Conservation (phyloP, 1,140 invertebrate genomes). For the Campoletis sonorensis region DNA sequence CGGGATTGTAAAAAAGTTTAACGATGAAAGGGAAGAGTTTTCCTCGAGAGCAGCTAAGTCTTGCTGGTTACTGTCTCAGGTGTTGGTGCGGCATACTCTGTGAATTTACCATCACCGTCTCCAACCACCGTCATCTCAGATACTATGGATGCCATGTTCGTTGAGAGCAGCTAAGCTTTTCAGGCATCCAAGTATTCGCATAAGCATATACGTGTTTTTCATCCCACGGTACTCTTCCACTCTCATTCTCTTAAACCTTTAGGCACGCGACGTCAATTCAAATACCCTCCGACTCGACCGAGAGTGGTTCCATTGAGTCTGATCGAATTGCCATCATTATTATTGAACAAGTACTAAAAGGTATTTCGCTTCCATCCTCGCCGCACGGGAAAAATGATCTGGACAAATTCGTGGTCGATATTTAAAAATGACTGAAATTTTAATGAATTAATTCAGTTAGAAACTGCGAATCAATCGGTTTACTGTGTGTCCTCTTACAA, state of each 20-base stretch:
- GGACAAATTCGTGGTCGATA: no score
- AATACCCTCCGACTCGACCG: background rate
- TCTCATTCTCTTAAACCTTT: background rate
- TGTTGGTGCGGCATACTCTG: background rate
- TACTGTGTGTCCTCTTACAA: no score
- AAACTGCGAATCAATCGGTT: no score
- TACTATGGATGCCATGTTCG: background rate
- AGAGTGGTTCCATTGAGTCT: background rate
- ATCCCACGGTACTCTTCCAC: background rate
- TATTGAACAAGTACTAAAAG: background rate
- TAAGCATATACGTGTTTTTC: background rate
- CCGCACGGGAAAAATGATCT: no score
- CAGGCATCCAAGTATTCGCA: background rate
- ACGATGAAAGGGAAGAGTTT: background rate
- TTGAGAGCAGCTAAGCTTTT: background rate
- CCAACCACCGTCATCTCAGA: background rate
- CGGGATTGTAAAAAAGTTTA: no score
- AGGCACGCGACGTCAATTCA: conserved; percentile 2
- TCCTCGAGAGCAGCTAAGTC: background rate
- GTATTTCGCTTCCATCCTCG: background rate
- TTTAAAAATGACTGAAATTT: no score
- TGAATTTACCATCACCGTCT: background rate
- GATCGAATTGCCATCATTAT: conserved; percentile 5
- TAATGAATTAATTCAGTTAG: no score
- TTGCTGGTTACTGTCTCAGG: background rate